Evolutionary conservation across 2,888 invertebrate genomes (phyloP).

Genomic region (Pristionchus entomophagus): DNA sequence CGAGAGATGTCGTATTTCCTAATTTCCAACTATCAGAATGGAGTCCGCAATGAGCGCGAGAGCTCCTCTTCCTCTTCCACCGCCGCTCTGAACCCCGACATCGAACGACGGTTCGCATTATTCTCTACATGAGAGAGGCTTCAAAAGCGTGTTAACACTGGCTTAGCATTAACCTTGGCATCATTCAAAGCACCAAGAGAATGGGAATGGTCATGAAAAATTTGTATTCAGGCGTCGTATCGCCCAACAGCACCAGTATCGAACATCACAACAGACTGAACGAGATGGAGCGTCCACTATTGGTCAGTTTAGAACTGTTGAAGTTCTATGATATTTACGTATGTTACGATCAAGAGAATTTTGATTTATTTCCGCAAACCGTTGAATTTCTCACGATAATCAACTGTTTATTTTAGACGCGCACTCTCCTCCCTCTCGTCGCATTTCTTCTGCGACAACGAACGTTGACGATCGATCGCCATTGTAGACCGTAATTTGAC

Average conservation of each 20-base stretch:
- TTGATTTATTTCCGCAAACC: not conserved
- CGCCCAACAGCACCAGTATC: constrained; percentile 74
- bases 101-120: not conserved
- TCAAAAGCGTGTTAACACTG: too few species aligned
- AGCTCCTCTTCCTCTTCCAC: constrained; percentile 12
- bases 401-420: constrained; percentile 25
- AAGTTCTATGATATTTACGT: too few species aligned
- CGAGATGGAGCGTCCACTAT: constrained; percentile 35
- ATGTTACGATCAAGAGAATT: too few species aligned
- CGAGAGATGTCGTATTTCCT: too few species aligned
- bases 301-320: not conserved
- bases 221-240: constrained; percentile 58
- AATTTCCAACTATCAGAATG: not conserved
- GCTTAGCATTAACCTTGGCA: too few species aligned
- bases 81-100: constrained; percentile 41
- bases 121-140: not conserved
- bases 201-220: too few species aligned
- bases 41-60: constrained; percentile 12
- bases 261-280: constrained; percentile 24
- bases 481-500: not conserved
- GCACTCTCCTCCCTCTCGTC: constrained; percentile 42
- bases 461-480: constrained; percentile 34
- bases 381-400: not conserved
- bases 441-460: constrained; percentile 41
- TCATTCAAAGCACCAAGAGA: too few species aligned